phyloP scores from a whole-genome alignment of 2,888 invertebrate species.

The Eulithis testata region DNA sequence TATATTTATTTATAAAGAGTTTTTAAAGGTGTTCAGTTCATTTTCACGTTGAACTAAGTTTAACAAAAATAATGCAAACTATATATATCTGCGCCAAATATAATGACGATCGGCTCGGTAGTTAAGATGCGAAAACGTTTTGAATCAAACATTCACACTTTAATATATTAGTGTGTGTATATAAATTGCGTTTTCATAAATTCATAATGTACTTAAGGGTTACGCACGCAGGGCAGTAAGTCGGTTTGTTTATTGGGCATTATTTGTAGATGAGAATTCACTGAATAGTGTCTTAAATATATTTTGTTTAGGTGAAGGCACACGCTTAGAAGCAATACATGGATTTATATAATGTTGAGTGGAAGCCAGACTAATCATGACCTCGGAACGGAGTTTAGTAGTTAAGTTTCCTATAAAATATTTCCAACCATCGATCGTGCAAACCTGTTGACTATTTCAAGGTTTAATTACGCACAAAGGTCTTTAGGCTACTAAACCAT shows the following conservation, averaged over 20 bases:
- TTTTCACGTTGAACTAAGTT: not conserved
- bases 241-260: too few relatives aligned
- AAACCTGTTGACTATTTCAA: conserved; percentile 25
- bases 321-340: not conserved
- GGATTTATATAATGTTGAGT: conserved; percentile 6
- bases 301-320: not conserved
- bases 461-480: conserved; percentile 25
- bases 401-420: conserved; percentile 27
- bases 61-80: not conserved
- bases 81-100: not conserved
- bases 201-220: too few relatives aligned
- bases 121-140: too few relatives aligned
- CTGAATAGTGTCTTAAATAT: not conserved
- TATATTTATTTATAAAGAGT: not conserved
- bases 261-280: not conserved
- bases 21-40: not conserved
- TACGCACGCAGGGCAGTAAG: too few relatives aligned
- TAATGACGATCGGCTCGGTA: not conserved
- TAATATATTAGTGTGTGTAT: too few relatives aligned
- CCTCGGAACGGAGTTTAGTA: conserved; percentile 16
- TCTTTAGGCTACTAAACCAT: conserved; percentile 8
- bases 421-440: conserved; percentile 29
- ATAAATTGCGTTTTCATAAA: too few relatives aligned
- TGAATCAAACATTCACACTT: not conserved
- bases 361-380: conserved; percentile 26